A percentile compares a stretch with the other conserved stretches of the same genome.
Evolutionary conservation across 64 coral and sea anemone species (phyloP).

Genomic region (Actinia equina): DNA sequence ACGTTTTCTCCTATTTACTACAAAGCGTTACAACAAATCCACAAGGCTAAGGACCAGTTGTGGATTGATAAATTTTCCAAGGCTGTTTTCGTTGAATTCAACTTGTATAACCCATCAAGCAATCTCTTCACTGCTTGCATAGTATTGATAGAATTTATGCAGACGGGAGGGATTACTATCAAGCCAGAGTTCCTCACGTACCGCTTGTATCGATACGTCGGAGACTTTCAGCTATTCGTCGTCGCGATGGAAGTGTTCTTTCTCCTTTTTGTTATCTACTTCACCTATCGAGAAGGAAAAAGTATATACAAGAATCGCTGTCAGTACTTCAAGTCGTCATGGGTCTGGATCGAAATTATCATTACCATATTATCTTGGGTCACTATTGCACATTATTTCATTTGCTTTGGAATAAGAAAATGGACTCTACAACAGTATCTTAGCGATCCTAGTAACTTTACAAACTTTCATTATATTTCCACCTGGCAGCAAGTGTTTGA

Average conservation of each 20-base stretch:
- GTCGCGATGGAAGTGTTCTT: constrained; percentile 81
- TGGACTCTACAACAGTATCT: constrained; percentile 56
- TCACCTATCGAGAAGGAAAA: constrained; percentile 76
- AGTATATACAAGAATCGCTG: constrained; percentile 36
- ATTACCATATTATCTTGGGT: constrained; percentile 62
- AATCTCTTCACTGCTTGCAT: constrained; percentile 83
- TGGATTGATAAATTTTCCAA: constrained; percentile 78
- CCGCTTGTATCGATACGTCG: constrained; percentile 77
- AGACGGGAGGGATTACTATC: constrained; percentile 63
- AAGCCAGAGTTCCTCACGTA: constrained; percentile 57
- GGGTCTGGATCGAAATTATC: constrained; percentile 70
- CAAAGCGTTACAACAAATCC: constrained; percentile 51
- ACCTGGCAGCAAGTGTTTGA: constrained; percentile 86
- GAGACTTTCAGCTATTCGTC: constrained; percentile 90
- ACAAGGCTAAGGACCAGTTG: constrained; percentile 24
- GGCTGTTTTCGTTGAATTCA: constrained; percentile 77
- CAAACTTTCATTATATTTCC: constrained; percentile 78
- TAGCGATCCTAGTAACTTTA: constrained; percentile 52
- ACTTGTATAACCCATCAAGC: constrained; percentile 84
- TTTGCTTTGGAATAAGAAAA: constrained; percentile 71
- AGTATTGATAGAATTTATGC: constrained; percentile 56
- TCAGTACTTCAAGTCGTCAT: constrained; percentile 45
- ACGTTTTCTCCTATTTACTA: constrained; percentile 70
- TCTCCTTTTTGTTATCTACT: constrained; percentile 59
- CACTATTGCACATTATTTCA: constrained; percentile 56